A percentile compares a stretch with the other conserved stretches of the same genome.
Conservation (phyloP, 1,140 invertebrate genomes). For the Halotydeus destructor region DNA sequence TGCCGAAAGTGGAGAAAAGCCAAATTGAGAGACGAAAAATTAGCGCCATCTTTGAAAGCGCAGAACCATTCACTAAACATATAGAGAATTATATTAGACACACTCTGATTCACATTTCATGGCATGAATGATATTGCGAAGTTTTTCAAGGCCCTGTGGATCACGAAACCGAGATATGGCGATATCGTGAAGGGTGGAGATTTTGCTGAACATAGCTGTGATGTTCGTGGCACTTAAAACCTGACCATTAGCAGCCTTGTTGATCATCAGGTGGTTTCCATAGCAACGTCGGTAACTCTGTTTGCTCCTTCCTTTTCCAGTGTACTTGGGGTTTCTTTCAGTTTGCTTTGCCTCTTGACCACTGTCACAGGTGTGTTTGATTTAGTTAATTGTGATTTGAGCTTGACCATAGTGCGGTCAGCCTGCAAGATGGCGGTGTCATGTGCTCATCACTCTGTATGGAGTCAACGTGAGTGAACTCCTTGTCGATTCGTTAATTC, state of each 20-base stretch:
- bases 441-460: neutral
- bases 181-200: slow-evolving; percentile 10
- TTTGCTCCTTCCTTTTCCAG: neutral
- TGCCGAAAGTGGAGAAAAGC: too few species aligned
- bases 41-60: too few species aligned
- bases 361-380: slow-evolving; percentile 2
- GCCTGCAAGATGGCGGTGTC: slow-evolving; percentile 6
- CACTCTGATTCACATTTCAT: too few species aligned
- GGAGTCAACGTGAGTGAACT: slow-evolving; percentile 5
- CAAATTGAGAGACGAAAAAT: too few species aligned
- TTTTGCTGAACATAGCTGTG: slow-evolving; percentile 3
- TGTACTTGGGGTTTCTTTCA: neutral
- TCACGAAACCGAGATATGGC: slow-evolving; percentile 7
- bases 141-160: slow-evolving; percentile 3
- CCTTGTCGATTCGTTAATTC: slow-evolving; percentile 11
- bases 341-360: neutral
- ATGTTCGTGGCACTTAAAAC: slow-evolving; percentile 1
- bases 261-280: neutral
- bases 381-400: slow-evolving; percentile 11
- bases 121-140: too few species aligned
- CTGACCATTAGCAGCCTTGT: neutral
- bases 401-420: slow-evolving; percentile 10
- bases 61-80: too few species aligned
- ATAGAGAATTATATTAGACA: neutral
- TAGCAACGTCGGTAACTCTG: neutral